Evolutionary conservation across 2,797 vertebrate genomes (phyloP).

Genomic region (Mastacembelus armatus): DNA sequence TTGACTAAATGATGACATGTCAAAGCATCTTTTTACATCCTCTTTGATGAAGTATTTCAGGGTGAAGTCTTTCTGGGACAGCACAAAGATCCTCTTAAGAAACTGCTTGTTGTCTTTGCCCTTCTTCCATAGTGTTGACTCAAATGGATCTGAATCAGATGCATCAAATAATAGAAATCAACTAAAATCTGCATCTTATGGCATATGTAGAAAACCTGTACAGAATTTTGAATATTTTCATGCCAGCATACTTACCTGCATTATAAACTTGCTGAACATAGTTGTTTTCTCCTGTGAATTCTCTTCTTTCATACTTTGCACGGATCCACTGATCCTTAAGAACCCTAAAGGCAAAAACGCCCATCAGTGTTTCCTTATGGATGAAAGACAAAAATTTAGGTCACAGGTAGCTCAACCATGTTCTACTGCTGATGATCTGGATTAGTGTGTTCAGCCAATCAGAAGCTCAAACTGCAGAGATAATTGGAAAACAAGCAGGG

Average conservation of each 20-base stretch:
- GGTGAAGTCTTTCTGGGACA: constrained; percentile 86
- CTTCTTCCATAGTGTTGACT: constrained; percentile 90
- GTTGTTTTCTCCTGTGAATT: constrained; percentile 84
- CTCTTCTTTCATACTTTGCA: constrained; percentile 91
- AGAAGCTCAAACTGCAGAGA: no score
- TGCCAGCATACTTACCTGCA: constrained; percentile 75
- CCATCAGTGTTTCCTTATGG: background rate
- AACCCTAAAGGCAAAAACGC: constrained; percentile 78
- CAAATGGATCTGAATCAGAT: constrained; percentile 77
- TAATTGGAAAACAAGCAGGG: no score
- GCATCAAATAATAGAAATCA: constrained; percentile 10
- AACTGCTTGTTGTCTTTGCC: constrained; percentile 87
- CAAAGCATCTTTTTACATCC: constrained; percentile 81
- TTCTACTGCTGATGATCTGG: no score
- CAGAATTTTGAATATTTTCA: background rate
- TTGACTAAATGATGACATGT: background rate
- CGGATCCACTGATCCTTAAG: constrained; percentile 94
- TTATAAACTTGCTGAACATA: constrained; percentile 64
- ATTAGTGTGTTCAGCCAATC: no score
- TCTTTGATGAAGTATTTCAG: constrained; percentile 90
- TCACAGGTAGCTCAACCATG: no score
- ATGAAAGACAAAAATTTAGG: background rate
- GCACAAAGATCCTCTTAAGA: constrained; percentile 85
- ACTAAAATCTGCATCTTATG: background rate
- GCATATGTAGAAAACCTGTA: background rate